A percentile compares a stretch with the other conserved stretches of the same genome.
phyloP scores from a whole-genome alignment of 2,797 vertebrate genomes.

The Sardinella longiceps region DNA sequence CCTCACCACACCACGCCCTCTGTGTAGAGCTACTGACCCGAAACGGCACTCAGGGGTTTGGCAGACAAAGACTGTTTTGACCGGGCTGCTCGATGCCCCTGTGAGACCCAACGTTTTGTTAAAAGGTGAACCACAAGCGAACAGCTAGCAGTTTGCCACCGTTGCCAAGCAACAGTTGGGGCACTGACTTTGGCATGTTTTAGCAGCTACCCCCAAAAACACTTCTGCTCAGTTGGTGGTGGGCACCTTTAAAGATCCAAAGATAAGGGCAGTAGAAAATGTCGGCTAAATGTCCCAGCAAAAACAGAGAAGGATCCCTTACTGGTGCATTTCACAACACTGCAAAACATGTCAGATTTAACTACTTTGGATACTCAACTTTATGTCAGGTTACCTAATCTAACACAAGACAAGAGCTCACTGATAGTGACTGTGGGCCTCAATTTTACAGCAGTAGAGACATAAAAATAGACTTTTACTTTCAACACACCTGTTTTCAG shows the following conservation, averaged over 20 bases:
- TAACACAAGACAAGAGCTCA: not conserved
- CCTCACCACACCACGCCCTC: not conserved
- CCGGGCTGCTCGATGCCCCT: constrained; percentile 9
- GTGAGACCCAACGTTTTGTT: not conserved
- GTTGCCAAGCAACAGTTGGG: not conserved
- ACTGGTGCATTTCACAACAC: not conserved
- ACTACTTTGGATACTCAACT: not conserved
- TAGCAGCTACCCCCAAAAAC: not conserved
- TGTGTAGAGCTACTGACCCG: not conserved
- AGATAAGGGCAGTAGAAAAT: not conserved
- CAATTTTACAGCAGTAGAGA: not conserved
- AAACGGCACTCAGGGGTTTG: not conserved
- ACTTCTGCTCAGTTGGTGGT: not conserved
- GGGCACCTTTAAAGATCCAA: not conserved
- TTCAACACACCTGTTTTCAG: not conserved
- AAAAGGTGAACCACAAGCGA: constrained; percentile 1
- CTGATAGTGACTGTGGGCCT: not conserved
- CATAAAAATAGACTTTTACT: not conserved
- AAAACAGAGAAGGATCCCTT: not conserved
- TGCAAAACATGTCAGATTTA: not conserved
- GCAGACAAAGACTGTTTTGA: constrained; percentile 13
- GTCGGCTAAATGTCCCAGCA: not conserved
- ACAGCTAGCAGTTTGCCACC: not conserved
- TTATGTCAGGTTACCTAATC: not conserved
- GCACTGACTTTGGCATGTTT: not conserved